Evolutionary conservation across 2,888 invertebrate genomes (phyloP), one percentile per base, ranked within the genome.

Genomic region (Phytoseiulus persimilis): DNA sequence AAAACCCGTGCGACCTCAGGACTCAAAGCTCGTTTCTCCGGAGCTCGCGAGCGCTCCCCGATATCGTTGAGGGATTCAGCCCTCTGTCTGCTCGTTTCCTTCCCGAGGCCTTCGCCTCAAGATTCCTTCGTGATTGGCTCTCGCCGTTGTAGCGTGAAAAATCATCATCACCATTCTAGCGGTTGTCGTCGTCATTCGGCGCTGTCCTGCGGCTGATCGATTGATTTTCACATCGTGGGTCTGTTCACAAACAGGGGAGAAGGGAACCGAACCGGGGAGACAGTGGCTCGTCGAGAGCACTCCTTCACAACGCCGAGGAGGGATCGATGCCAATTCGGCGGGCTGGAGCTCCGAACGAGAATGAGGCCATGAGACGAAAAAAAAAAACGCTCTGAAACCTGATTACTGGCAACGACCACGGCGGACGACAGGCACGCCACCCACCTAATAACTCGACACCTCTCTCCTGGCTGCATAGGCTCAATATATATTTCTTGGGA

Each of bases 401-500:
- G 65, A 65, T 65, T 65, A 65, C 65, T 23, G 65, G 65, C 65
- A 65, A 28, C 23, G 65, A 65, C 65, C 65, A 65, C 65, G 65
- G 18, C 65, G 65, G 5, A 65, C 65, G 65, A 65, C 65, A 28
- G 28, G 65, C 65, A 23, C 65, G 18, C 65, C 65, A 65, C 65
- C 65, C 65, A 65, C 65, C 65, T 65, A 65, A 65, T 65, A 65
- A 65, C 65, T 65, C 65, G 65, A 65, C 65, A 65, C 65, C 65
- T 65, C 65, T 14, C 46, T n/a, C n/a, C n/a, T n/a, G n/a, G n/a
- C n/a, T n/a, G n/a, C n/a, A n/a, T n/a, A n/a, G n/a, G n/a, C n/a
- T n/a, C n/a, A n/a, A n/a, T n/a, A 28, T 65, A 65, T 65, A 65
- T 65, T 28, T 18, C 65, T 65, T 14, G 65, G 18, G 65, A 65